Base-by-base conservation (phyloP, 2,797 vertebrate species). In the Enteromius afrohamiltoni region DNA sequence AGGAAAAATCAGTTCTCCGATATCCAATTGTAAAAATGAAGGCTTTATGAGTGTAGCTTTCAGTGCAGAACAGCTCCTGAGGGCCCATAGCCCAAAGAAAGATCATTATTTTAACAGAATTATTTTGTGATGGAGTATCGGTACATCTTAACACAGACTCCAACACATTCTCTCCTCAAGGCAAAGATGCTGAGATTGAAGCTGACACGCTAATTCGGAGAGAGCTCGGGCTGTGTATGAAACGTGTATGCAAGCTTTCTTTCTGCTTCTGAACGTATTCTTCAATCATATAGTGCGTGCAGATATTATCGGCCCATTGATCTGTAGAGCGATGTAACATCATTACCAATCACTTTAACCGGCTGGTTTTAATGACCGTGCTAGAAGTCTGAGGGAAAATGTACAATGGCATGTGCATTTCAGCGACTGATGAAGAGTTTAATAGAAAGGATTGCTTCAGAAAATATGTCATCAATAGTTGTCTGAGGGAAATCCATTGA, bases 91-190 rank as follows among this genome's bases (percentile, higher is more conserved):
- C 92, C 93, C 82, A 88, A 91, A 94, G 92, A 94, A 94, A 93
- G 93, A 91, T 93, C 93, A 95, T 95, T 94, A 95, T 93, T 94
- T 94, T 93, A 94, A 93, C 92, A 89, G 93, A 90, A 93, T 94
- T 94, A 94, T 92, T 92, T 90, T 91, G 92, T 93, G 94, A 94
- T 93, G 91, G 93, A 95, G 93, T 89, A 92, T 92, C 89, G 93
- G 93, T 93, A 90, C 91, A 90, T 91, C 89, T 91, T 92, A 92
- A 92, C 92, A 90, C 91, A 91, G 92, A 89, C 84, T 90, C 91
- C 91, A 92, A 92, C 91, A 89, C 86, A 86, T 79, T 88, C 86
- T 90, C 87, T 87, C 87, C 86, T 83, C 81, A 87, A 87, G 88
- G 85, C 78, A 83, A 82, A 87, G 75, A 82, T 34, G 31, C 83